Evolutionary conservation across 2,888 invertebrate species (phyloP).

Genomic region (Epicampocera succincta): DNA sequence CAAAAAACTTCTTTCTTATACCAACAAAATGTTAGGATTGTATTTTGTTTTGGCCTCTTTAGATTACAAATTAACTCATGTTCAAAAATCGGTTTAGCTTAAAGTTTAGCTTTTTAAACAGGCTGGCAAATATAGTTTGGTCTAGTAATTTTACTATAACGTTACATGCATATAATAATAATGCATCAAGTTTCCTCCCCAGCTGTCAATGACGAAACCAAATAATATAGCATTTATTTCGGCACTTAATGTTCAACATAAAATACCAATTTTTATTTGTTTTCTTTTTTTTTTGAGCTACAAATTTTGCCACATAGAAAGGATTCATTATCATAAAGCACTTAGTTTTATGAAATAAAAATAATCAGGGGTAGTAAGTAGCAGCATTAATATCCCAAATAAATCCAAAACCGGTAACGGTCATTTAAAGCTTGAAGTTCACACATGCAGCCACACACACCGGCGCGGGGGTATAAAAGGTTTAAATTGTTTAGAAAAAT

Average conservation of each 20-base stretch:
- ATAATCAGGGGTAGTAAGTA: constrained; percentile 39
- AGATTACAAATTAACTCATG: no score
- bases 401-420: constrained; percentile 22
- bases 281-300: constrained; percentile 62
- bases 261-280: constrained; percentile 77
- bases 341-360: constrained; percentile 63
- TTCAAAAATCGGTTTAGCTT: no score
- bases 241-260: constrained; percentile 77
- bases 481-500: constrained; percentile 68
- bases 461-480: constrained; percentile 62
- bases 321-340: constrained; percentile 71
- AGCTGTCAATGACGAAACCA: constrained; percentile 72
- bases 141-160: no score
- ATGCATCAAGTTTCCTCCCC: constrained; percentile 5
- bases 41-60: no score
- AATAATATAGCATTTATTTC: constrained; percentile 77
- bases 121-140: no score
- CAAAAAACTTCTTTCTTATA: constrained; percentile 5
- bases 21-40: no score
- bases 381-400: constrained; percentile 12
- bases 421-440: constrained; percentile 28
- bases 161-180: no score
- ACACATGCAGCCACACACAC: no score
- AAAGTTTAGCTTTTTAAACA: no score
- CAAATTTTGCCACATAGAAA: constrained; percentile 34